Base-by-base conservation (phyloP, 2,888 invertebrate genomes). In the Heteromurus nitidus region DNA sequence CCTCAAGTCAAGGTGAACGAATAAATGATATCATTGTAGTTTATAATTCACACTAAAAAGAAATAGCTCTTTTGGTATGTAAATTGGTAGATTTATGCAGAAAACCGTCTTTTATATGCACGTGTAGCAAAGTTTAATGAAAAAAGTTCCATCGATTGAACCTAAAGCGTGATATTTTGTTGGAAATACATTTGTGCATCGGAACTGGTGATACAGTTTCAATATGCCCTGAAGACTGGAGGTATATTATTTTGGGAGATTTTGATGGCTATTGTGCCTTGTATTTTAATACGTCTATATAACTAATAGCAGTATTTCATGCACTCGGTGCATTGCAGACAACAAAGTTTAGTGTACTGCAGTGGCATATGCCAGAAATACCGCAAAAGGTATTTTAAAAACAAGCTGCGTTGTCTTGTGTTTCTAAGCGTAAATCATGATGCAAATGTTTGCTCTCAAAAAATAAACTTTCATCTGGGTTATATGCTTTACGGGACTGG, bases 31-130 rank as follows among this genome's bases (percentile, higher is more conserved):
- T 64, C 77, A 77, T 42, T 77, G 69, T 64, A 64, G 70, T 70
- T 77, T 77, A 77, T 77, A 77, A 77, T 77, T 77, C 70, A 62
- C 77, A 70, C 77, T 77, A 77, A 77, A 68, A 77, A 77, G 70
- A 70, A 70, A 77, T 70, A 47, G 70, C 70, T 67, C 62, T 42
- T 62, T 53, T 77, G 44, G 64, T 70, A 77, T 77, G 79, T 72
- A 72, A 80, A 80, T 72, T 72, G 36, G 79, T 55, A 50, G 72
- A 72, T 72, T 80, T 80, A 80, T 80, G 60, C 42, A 75, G 67
- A 28, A 28, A 55, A 5, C 7, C n/a, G n/a, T n/a, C n/a, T 24
- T 44, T 47, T 67, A 58, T 44, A 26, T 67, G 24, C 42, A 67
- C 18, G 64, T 67, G 58, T 42, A 31, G 30, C 36, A 44, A 67